Evolutionary conservation across 2,888 invertebrate genomes (phyloP).

Genomic region (Chirona hameri): DNA sequence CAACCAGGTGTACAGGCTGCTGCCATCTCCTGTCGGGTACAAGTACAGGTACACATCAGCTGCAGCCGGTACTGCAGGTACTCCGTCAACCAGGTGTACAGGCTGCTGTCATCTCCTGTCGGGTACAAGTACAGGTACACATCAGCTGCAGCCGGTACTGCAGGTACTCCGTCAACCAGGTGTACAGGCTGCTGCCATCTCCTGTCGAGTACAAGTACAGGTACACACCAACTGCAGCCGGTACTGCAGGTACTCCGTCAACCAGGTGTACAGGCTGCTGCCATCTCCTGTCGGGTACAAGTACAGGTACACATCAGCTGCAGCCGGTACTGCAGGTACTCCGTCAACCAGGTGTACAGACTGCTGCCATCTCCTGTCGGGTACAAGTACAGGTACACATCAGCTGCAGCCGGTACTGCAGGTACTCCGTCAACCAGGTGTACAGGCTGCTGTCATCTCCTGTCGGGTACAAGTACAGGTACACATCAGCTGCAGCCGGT

Average conservation of each 20-base stretch:
- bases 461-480: background rate
- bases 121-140: too few relatives aligned
- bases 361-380: background rate
- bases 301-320: background rate
- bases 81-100: background rate
- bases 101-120: background rate
- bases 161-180: background rate
- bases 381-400: background rate
- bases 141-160: background rate
- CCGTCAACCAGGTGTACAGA: background rate
- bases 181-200: background rate
- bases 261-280: background rate
- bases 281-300: background rate
- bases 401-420: background rate
- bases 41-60: background rate
- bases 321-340: slow-evolving; percentile 5
- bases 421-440: background rate
- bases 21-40: background rate
- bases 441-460: background rate
- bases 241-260: slow-evolving; percentile 5
- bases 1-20: background rate
- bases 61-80: slow-evolving; percentile 5
- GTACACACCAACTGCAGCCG: background rate
- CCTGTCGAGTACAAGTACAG: background rate
- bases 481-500: background rate